These are phyloP conservation scores for Eilema griseolum DNA, from an alignment of 2,888 invertebrate genomes.

Conservation along the genomic window DNA sequence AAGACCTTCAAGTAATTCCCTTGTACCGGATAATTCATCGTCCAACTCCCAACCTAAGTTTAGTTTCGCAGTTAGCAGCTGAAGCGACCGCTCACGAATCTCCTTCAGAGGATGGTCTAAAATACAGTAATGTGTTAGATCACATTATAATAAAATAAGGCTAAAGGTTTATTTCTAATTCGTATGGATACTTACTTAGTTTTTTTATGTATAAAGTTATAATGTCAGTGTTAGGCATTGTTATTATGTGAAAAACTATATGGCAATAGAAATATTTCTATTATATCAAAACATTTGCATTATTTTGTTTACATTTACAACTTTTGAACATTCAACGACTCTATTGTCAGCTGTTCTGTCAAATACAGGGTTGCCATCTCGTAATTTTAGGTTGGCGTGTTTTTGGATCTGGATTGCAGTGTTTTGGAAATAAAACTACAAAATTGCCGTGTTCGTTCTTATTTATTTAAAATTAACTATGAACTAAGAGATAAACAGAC, in stretches of 20 bases:
- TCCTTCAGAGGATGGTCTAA: conserved; percentile 86
- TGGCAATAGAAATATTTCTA: neutral
- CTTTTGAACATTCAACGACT: conserved; percentile 18
- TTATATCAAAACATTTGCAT: conserved; percentile 21
- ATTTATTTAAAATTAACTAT: too few relatives aligned
- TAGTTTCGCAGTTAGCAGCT: conserved; percentile 87
- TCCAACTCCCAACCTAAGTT: conserved; percentile 88
- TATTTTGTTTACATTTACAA: conserved; percentile 44
- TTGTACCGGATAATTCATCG: conserved; percentile 87
- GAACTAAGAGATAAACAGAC: too few relatives aligned
- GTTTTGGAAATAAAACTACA: too few relatives aligned
- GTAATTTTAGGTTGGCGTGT: too few relatives aligned
- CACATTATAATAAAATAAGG: neutral
- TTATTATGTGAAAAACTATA: conserved; percentile 12
- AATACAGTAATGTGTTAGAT: conserved; percentile 29
- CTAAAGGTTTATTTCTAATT: neutral
- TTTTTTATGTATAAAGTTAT: conserved; percentile 69
- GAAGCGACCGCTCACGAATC: conserved; percentile 86
- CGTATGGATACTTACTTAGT: conserved; percentile 60
- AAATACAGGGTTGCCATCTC: too few relatives aligned
- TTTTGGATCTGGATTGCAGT: too few relatives aligned
- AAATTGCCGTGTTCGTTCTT: too few relatives aligned
- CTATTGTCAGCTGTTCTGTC: too few relatives aligned
- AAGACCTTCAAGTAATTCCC: conserved; percentile 87
- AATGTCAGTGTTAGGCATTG: conserved; percentile 52